A percentile compares a stretch with the other conserved stretches of the same genome.
Evolutionary conservation across 1,140 invertebrate species (phyloP).

Genomic region (Seison nebaliae): DNA sequence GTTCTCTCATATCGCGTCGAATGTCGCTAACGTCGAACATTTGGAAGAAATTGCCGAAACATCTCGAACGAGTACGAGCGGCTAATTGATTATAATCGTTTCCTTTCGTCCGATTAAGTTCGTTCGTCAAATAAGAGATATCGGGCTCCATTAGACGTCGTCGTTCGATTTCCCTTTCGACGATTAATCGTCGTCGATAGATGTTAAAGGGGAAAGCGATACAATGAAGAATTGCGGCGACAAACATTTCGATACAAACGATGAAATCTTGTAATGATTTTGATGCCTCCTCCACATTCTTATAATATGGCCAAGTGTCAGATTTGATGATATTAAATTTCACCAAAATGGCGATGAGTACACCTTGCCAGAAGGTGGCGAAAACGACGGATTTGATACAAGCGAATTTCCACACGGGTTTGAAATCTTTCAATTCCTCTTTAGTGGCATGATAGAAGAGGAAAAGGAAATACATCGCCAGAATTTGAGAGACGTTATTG

Average conservation of each 20-base stretch:
- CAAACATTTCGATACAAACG: slow-evolving; percentile 88
- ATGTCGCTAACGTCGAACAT: too few species aligned
- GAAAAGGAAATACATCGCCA: slow-evolving; percentile 73
- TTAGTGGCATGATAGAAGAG: slow-evolving; percentile 68
- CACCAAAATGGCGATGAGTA: slow-evolving; percentile 50
- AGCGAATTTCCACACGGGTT: slow-evolving; percentile 74
- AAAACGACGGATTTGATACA: slow-evolving; percentile 92
- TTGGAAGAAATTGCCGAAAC: too few species aligned
- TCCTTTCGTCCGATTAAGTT: too few species aligned
- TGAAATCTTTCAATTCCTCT: slow-evolving; percentile 58
- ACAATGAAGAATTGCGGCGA: slow-evolving; percentile 72
- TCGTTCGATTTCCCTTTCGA: slow-evolving; percentile 34
- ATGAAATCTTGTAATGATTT: slow-evolving; percentile 47
- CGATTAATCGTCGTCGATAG: slow-evolving; percentile 37
- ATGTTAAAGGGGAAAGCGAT: slow-evolving; percentile 73
- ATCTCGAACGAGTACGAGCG: too few species aligned
- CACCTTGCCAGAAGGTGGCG: slow-evolving; percentile 77
- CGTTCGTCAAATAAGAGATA: too few species aligned
- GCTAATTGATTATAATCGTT: too few species aligned
- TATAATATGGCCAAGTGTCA: slow-evolving; percentile 16
- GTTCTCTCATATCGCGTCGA: too few species aligned
- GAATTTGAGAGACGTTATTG: slow-evolving; percentile 76
- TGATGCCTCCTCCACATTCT: slow-evolving; percentile 7
- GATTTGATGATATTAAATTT: slow-evolving; percentile 45
- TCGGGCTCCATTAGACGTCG: background rate